Evolutionary conservation across 2,888 invertebrate species (phyloP).

Genomic region (Bursaphelenchus okinawaensis): DNA sequence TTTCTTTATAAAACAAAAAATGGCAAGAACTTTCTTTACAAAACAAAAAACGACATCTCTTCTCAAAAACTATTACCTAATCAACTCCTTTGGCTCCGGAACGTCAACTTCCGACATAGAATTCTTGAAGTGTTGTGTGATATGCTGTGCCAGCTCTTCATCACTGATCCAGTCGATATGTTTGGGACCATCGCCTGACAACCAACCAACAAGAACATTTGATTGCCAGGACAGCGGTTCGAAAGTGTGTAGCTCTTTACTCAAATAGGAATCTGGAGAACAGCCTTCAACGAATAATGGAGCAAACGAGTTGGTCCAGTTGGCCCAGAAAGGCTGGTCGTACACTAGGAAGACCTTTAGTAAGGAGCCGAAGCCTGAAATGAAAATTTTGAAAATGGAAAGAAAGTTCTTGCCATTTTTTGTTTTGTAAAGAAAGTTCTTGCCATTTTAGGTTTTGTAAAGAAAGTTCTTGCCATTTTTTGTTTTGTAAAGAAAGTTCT

Average conservation of each 20-base stretch:
- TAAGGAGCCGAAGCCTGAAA: slow-evolving; percentile 41
- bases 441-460: neutral
- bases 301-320: slow-evolving; percentile 34
- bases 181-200: slow-evolving; percentile 45
- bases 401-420: neutral
- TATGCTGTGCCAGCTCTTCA: slow-evolving; percentile 29
- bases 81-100: slow-evolving; percentile 25
- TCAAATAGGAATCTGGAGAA: slow-evolving; percentile 25
- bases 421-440: too few species aligned
- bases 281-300: slow-evolving; percentile 38
- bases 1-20: too few species aligned
- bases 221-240: slow-evolving; percentile 38
- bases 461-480: neutral
- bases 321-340: slow-evolving; percentile 46
- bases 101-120: slow-evolving; percentile 34
- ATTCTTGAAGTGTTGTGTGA: slow-evolving; percentile 39
- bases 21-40: too few species aligned
- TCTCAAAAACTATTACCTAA: too few species aligned
- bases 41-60: too few species aligned
- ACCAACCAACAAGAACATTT: slow-evolving; percentile 40
- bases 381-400: neutral
- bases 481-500: too few species aligned
- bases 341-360: slow-evolving; percentile 49
- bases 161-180: slow-evolving; percentile 42
- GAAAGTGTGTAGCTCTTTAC: slow-evolving; percentile 31